These are phyloP conservation scores for Kradibia gibbosae DNA, from an alignment of 1,140 invertebrate genomes.

Conservation along the genomic window DNA sequence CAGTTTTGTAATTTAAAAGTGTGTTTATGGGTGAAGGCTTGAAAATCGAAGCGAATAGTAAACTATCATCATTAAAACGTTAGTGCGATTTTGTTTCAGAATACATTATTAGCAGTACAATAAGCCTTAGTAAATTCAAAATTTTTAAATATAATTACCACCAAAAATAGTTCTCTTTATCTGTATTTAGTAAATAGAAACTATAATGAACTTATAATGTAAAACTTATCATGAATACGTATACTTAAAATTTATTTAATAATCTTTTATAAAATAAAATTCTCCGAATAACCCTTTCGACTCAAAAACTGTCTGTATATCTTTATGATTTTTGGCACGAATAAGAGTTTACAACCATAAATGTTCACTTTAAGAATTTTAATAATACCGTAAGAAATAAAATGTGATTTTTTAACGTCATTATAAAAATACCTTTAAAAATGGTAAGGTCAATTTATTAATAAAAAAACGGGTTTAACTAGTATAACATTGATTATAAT, in stretches of 20 bases:
- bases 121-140: not conserved
- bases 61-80: not conserved
- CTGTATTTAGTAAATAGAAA: not conserved
- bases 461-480: too few relatives aligned
- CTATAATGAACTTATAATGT: not conserved
- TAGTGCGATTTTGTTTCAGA: not conserved
- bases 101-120: not conserved
- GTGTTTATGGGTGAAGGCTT: not conserved
- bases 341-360: not conserved
- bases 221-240: not conserved
- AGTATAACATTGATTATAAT: too few relatives aligned
- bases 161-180: not conserved
- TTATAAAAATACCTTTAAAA: too few relatives aligned
- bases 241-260: not conserved
- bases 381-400: not conserved
- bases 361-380: not conserved
- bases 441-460: too few relatives aligned
- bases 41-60: not conserved
- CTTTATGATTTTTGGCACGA: not conserved
- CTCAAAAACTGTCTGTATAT: not conserved
- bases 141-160: too few relatives aligned
- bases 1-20: not conserved
- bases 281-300: not conserved
- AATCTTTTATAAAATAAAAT: constrained; percentile 3
- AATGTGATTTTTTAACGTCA: not conserved